Conservation (phyloP, 2,888 invertebrate genomes). For the Pherbina coryleti region DNA sequence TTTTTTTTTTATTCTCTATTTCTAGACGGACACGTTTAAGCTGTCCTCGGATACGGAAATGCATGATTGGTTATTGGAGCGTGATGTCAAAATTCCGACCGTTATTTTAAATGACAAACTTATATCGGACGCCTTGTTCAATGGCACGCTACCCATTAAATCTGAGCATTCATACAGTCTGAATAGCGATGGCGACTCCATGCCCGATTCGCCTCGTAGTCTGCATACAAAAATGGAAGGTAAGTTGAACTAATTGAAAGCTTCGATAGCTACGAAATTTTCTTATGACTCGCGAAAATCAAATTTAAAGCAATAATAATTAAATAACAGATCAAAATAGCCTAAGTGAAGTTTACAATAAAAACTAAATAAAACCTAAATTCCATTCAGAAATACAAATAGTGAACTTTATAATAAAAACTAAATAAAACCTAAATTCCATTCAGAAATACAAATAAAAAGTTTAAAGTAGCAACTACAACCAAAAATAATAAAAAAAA, state of each 20-base stretch:
- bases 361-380: too few relatives aligned
- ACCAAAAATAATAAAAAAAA: too few relatives aligned
- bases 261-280: too few relatives aligned
- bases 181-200: conserved; percentile 79
- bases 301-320: too few relatives aligned
- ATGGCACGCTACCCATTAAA: conserved; percentile 84
- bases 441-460: too few relatives aligned
- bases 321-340: too few relatives aligned
- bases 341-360: too few relatives aligned
- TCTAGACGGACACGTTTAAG: conserved; percentile 76
- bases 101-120: conserved; percentile 90
- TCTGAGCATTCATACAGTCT: conserved; percentile 93
- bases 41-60: conserved; percentile 76
- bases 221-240: conserved; percentile 81
- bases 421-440: too few relatives aligned
- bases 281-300: too few relatives aligned
- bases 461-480: too few relatives aligned
- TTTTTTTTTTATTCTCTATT: conserved; percentile 50
- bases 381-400: too few relatives aligned
- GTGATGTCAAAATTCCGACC: conserved; percentile 74
- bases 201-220: conserved; percentile 77
- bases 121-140: conserved; percentile 76
- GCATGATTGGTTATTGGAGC: conserved; percentile 78
- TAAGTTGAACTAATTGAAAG: conserved; percentile 67
- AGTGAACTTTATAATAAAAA: too few relatives aligned